These are phyloP conservation scores for Steinernema khuongi DNA, from an alignment of 1,140 invertebrate genomes.

Conservation along the genomic window DNA sequence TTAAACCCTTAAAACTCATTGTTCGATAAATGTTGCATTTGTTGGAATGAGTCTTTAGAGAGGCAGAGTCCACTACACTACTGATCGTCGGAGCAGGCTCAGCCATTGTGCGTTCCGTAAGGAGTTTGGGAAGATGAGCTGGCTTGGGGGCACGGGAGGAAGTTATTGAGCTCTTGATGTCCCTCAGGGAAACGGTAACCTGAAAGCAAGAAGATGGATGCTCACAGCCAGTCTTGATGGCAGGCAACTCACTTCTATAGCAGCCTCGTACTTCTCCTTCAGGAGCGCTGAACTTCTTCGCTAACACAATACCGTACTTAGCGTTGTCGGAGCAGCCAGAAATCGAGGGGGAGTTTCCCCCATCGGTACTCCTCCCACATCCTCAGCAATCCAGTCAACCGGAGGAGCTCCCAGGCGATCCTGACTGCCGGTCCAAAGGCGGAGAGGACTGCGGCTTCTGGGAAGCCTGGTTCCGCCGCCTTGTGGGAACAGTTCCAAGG, in stretches of 20 bases:
- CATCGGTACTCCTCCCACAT: background rate
- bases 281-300: background rate
- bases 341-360: background rate
- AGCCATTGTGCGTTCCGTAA: too few relatives aligned
- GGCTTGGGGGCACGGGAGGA: too few relatives aligned
- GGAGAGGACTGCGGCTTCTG: too few relatives aligned
- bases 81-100: too few relatives aligned
- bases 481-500: too few relatives aligned
- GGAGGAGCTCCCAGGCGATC: background rate
- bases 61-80: too few relatives aligned
- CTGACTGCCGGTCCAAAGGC: too few relatives aligned
- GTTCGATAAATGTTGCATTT: background rate
- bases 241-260: background rate
- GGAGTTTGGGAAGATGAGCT: too few relatives aligned
- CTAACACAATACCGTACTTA: background rate
- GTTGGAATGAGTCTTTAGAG: background rate
- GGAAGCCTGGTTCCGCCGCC: too few relatives aligned
- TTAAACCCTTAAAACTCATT: background rate
- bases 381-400: background rate
- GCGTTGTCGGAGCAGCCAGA: background rate
- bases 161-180: too few relatives aligned
- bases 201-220: background rate
- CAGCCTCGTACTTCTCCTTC: background rate
- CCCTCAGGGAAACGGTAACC: background rate
- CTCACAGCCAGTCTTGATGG: background rate